Evolutionary conservation across 2,113 vertebrate genomes (phyloP).

Genomic region (Carassius carassius): DNA sequence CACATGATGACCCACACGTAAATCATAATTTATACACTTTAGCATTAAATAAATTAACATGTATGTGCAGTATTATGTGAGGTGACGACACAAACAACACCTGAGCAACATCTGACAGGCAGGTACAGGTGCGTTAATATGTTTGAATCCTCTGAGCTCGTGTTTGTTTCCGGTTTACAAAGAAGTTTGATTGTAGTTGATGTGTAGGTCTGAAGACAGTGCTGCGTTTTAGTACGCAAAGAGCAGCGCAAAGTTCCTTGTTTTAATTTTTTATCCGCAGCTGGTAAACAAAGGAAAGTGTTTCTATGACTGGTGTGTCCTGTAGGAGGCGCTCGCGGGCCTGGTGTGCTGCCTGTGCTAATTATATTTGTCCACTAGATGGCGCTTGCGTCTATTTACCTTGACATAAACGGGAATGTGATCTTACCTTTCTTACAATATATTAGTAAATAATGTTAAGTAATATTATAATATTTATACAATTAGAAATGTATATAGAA

Average conservation of each 20-base stretch:
- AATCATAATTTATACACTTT: neutral
- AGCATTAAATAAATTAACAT: neutral
- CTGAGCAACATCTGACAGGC: neutral
- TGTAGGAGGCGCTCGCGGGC: neutral
- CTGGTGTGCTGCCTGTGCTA: neutral
- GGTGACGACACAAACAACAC: neutral
- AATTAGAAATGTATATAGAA: no score
- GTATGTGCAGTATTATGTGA: neutral
- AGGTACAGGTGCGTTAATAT: neutral
- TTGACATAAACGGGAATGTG: neutral
- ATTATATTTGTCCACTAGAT: conserved; percentile 47
- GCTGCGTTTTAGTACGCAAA: neutral
- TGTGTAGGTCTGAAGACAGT: neutral
- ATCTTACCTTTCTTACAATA: no score
- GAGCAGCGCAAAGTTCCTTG: neutral
- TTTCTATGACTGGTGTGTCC: neutral
- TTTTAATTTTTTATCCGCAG: neutral
- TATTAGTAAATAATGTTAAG: no score
- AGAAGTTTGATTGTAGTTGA: neutral
- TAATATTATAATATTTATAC: no score
- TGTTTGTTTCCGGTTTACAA: neutral
- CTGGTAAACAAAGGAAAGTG: conserved; percentile 39
- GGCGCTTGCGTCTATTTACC: neutral
- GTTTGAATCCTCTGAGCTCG: neutral
- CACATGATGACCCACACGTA: neutral